Evolutionary conservation across 1,140 invertebrate species (phyloP), one percentile per base, ranked within the genome.

Genomic region (Pantala flavescens): DNA sequence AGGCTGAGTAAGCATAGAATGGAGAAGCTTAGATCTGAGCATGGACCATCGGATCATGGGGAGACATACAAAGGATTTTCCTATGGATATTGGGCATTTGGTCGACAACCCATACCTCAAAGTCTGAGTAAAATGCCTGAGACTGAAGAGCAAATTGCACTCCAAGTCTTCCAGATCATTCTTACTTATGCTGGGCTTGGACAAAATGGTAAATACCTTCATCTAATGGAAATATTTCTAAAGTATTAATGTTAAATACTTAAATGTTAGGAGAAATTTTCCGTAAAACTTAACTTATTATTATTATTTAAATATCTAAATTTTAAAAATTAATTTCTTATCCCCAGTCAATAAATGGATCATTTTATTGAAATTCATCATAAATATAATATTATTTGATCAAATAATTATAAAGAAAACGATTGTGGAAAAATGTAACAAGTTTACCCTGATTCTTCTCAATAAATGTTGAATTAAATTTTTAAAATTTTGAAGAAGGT

Each of bases 61-160:
- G 93, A 95, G 83, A 91, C 88, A 19, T 96, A 95, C 81, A 95
- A 94, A 84, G 91, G 92, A 71, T 96, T 93, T 82, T 88, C 91
- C 12, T 90, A 91, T 75, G 87, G 87, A 0, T 97, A 92, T 84
- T 98, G 96, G 96, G 91, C 93, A 2, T 98, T 95, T 80, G 94
- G 90, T 80, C 90, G 92, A 80, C 88, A 89, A 79, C 87, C 86
- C 21, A 83, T 97, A 71, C 86, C 89, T 10, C 94, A 96, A 81
- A 92, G 91, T 78, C 85, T 98, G 19, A 92, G 90, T 71, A 89
- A 91, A 77, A 85, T 97, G 71, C 88, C 90, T n/a, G 94, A 97
- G 80, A 87, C 90, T 9, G 93, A 96, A 77, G 95, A 98, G 81
- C 90, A 93, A 77, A 85, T 90, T 19, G 91, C 94, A 77, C 81